These are phyloP conservation scores for Pristionchus entomophagus DNA, from an alignment of 2,888 invertebrate genomes.

Conservation along the genomic window DNA sequence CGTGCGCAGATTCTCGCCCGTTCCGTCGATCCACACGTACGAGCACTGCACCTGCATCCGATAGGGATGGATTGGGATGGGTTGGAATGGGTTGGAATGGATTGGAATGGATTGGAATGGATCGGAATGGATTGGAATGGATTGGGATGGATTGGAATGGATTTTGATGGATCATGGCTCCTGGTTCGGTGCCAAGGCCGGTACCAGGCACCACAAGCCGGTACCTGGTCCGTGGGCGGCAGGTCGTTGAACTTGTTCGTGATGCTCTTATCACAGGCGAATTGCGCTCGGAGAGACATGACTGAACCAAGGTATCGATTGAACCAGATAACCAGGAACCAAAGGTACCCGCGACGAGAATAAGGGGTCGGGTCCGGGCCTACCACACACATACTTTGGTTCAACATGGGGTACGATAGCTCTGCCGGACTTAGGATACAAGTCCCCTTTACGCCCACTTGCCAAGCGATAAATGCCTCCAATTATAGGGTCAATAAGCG, in stretches of 20 bases:
- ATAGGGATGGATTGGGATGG: too few relatives aligned
- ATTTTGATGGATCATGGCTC: too few relatives aligned
- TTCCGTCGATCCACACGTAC: constrained; percentile 95
- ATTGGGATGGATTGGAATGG: too few relatives aligned
- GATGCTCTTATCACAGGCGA: constrained; percentile 76
- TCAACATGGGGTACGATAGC: background rate
- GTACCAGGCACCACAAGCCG: too few relatives aligned
- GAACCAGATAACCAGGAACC: background rate
- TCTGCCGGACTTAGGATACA: too few relatives aligned
- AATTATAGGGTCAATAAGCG: background rate
- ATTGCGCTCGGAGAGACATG: too few relatives aligned
- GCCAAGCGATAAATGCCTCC: background rate
- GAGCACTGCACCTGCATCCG: constrained; percentile 83
- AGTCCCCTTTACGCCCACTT: background rate
- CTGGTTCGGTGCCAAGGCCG: too few relatives aligned
- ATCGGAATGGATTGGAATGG: too few relatives aligned
- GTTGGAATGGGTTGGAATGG: too few relatives aligned
- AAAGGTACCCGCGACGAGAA: background rate
- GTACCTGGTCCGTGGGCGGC: constrained; percentile 83
- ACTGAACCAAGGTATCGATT: background rate
- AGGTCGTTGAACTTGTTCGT: constrained; percentile 83
- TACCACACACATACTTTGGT: background rate
- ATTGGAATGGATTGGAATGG: too few relatives aligned
- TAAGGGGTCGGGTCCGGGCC: too few relatives aligned
- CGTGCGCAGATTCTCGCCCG: constrained; percentile 90